Evolutionary conservation across 2,888 invertebrate species (phyloP).

Genomic region (Baronia brevicornis): DNA sequence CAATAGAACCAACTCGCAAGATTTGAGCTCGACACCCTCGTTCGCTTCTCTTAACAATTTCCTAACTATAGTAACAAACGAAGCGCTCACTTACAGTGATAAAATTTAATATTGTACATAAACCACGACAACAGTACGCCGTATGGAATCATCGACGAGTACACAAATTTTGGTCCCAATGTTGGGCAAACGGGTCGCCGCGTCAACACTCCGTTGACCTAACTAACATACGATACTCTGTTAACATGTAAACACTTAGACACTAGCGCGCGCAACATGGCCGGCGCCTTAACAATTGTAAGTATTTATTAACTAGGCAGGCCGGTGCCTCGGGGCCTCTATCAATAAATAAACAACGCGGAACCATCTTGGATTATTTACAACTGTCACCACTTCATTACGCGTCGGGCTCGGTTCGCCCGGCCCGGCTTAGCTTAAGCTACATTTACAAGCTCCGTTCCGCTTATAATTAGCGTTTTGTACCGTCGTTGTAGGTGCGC

Average conservation of each 20-base stretch:
- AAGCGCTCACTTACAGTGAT: slow-evolving; percentile 60
- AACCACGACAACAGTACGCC: slow-evolving; percentile 46
- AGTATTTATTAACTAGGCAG: slow-evolving; percentile 39
- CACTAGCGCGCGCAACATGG: slow-evolving; percentile 42
- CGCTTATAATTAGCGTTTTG: slow-evolving; percentile 60
- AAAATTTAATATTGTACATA: slow-evolving; percentile 53
- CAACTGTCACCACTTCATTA: no score
- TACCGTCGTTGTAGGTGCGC: slow-evolving; percentile 54
- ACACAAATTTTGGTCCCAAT: slow-evolving; percentile 65
- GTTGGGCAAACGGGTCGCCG: slow-evolving; percentile 32
- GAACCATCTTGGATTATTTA: slow-evolving; percentile 25
- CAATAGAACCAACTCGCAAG: slow-evolving; percentile 41
- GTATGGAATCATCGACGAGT: slow-evolving; percentile 41
- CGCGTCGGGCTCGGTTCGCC: no score
- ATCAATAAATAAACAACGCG: slow-evolving; percentile 21
- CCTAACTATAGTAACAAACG: slow-evolving; percentile 57
- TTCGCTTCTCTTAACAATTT: slow-evolving; percentile 43
- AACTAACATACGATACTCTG: slow-evolving; percentile 38
- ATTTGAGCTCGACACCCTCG: slow-evolving; percentile 56
- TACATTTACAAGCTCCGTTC: slow-evolving; percentile 25
- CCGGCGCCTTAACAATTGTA: slow-evolving; percentile 51
- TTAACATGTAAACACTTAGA: slow-evolving; percentile 39
- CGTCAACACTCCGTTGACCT: slow-evolving; percentile 23
- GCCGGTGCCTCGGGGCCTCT: slow-evolving; percentile 19
- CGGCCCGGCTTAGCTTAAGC: slow-evolving; percentile 17